Evolutionary conservation across 1,140 invertebrate genomes (phyloP), one percentile per base, ranked within the genome.

Genomic region (Drosophila carrolli): DNA sequence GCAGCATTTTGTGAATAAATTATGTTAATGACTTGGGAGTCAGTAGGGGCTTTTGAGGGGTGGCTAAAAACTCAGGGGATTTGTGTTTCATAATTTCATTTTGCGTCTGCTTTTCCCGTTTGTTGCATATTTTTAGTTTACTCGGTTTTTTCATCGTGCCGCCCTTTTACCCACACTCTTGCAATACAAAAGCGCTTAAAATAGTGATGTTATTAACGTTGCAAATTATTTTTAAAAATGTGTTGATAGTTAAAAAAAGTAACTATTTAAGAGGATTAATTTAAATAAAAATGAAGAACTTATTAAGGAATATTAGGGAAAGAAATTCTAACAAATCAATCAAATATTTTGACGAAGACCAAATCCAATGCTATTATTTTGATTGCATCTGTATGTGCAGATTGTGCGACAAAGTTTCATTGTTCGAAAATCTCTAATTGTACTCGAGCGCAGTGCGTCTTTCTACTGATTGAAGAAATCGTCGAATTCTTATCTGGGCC

Each of bases 361-460:
- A 43, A 27, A 44, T 29, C 1, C 32, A 14, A 44, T 41, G 29
- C 10, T 32, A 43, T 48, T 48, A 38, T n/a, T 37, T 4, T 19
- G 58, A 14, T 11, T 65, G 10, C 10, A 41, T 40, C 9, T 62
- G 43, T 56, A 43, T 53, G 43, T 72, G 55, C 29, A 35, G 16
- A 60, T 53, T 19, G 57, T 53, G 70, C 70, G 80, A 83, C 83
- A 81, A 71, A 79, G 53, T 56, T 72, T 70, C 59, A 79, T 68
- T 66, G 75, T 78, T 82, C 68, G 63, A 56, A 50, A 61, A 55
- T 54, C 68, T 51, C 29, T 51, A 47, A 60, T 71, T 53, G 23
- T 46, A 43, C 50, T 23, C 10, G 43, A 40, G 37, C 56, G 37
- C 60, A 56, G 59, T 61, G 63, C 58, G 48, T 68, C 27, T 54